A percentile compares a stretch with the other conserved stretches of the same genome.
Evolutionary conservation across 2,888 invertebrate species (phyloP).

Genomic region (Timandra comae): DNA sequence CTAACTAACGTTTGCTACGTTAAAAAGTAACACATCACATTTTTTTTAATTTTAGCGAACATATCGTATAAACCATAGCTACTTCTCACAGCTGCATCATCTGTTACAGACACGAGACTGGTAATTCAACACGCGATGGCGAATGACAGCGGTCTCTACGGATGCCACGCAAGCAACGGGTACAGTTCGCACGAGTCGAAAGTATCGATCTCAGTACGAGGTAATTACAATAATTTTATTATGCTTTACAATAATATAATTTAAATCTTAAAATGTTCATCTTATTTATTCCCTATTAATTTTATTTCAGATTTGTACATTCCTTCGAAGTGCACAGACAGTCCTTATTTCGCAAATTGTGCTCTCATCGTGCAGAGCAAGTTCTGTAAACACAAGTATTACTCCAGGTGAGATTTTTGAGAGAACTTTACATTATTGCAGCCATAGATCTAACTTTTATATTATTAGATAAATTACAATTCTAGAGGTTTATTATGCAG

Average conservation of each 20-base stretch:
- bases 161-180: constrained; percentile 88
- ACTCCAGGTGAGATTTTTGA: constrained; percentile 79
- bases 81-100: no score
- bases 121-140: constrained; percentile 79
- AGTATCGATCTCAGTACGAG: constrained; percentile 83
- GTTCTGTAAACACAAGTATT: constrained; percentile 93
- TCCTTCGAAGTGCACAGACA: constrained; percentile 90
- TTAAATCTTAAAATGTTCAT: no score
- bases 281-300: no score
- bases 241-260: no score
- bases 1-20: no score
- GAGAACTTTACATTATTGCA: no score
- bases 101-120: constrained; percentile 79
- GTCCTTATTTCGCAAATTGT: constrained; percentile 92
- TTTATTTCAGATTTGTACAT: constrained; percentile 80
- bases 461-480: no score
- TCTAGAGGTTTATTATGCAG: no score
- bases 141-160: constrained; percentile 87
- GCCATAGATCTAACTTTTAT: no score
- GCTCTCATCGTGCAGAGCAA: constrained; percentile 88
- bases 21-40: no score
- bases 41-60: no score
- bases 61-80: no score
- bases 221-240: constrained; percentile 54
- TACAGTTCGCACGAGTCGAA: constrained; percentile 80